Evolutionary conservation across 2,113 vertebrate genomes (phyloP), one percentile per base, ranked within the genome.

Genomic region (Channa maculata): DNA sequence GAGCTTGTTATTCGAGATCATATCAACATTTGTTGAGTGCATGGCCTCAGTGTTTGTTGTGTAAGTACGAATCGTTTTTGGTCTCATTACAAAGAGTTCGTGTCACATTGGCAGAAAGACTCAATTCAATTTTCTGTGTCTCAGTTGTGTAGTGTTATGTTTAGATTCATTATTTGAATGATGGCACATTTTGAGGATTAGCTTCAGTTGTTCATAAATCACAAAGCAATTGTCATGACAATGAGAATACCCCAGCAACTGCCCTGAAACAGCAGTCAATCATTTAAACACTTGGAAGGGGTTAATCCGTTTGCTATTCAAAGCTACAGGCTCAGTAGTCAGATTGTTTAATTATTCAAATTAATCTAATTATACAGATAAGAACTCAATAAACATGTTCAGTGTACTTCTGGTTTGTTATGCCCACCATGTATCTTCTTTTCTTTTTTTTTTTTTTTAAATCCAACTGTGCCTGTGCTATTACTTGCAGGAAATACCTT

Each of bases 401-500:
- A 38, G 69, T 39, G 60, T 49, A 66, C 68, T 48, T 43, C 48
- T 14, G 73, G 52, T 67, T 74, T 65, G 43, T 69, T 45, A 38
- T 13, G 48, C 24, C 50, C 39, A 36, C 45, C n/a, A 52, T 24
- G 24, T 24, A 6, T 51, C 8, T 51, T 15, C 2, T 75, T 44
- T 54, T 34, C 24, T 8, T 6, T 24, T 41, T 41, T 41, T 5
- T 41, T 41, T 41, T 41, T 41, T 41, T 7, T 2, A 41, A 41
- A 41, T 41, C 33, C 1, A 55, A 33, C 10, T 38, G 24, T 41
- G 10, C 6, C 37, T 80, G 45, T 39, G 14, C 37, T 61, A 33
- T 76, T 81, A 43, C 58, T 88, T 74, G 75, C 58, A 82, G 72
- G 84, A 88, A 86, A 58, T 84, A 88, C 84, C 84, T 89, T 75